These are phyloP conservation scores for Dendropsophus ebraccatus DNA, from an alignment of 2,113 vertebrate species.

Conservation along the genomic window DNA sequence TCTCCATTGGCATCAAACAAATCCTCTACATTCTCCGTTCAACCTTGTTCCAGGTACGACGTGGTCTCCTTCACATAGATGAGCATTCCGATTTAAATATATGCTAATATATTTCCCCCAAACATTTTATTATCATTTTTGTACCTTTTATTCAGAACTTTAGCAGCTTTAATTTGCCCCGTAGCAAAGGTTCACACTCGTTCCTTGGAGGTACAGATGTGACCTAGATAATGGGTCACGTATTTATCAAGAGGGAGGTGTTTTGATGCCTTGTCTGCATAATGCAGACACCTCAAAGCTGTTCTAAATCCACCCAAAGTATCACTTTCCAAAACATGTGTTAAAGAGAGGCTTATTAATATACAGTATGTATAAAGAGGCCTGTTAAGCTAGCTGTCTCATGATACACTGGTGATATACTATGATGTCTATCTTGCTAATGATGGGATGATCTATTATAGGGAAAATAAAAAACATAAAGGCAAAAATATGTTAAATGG, in stretches of 20 bases:
- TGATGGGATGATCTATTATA: too few species aligned
- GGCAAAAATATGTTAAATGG: too few species aligned
- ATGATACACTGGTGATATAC: neutral
- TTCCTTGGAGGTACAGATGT: constrained; percentile 53
- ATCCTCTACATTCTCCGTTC: neutral
- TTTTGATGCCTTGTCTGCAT: constrained; percentile 51
- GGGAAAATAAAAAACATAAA: too few species aligned
- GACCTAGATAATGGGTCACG: constrained; percentile 49
- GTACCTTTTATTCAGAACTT: constrained; percentile 18
- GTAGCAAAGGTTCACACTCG: constrained; percentile 48
- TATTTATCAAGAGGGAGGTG: constrained; percentile 45
- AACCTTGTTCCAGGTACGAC: neutral
- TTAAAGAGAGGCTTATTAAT: constrained; percentile 16
- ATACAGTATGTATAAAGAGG: constrained; percentile 12
- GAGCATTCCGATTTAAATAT: constrained; percentile 17
- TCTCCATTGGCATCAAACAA: neutral
- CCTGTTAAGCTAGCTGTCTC: neutral
- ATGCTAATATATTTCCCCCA: constrained; percentile 26
- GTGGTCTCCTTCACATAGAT: neutral
- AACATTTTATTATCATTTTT: constrained; percentile 37
- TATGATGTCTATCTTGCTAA: too few species aligned
- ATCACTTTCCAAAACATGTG: constrained; percentile 45
- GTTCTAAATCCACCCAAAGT: constrained; percentile 35
- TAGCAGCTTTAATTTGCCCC: constrained; percentile 39
- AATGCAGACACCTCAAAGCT: constrained; percentile 37